Conservation (phyloP, 1,140 invertebrate genomes). For the Metopolophium dirhodum region DNA sequence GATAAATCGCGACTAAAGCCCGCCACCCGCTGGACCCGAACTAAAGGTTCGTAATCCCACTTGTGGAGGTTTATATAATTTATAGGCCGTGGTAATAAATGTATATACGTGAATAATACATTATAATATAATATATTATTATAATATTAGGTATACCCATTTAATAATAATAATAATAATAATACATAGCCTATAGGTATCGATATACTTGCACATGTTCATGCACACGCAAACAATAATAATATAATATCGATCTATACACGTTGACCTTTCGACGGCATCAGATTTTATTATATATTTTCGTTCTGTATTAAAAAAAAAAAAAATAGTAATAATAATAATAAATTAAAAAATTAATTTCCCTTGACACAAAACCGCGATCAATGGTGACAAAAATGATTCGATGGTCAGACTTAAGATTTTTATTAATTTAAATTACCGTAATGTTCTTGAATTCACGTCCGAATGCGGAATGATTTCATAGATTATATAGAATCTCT, state of each 20-base stretch:
- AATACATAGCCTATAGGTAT: constrained; percentile 1
- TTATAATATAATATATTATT: neutral
- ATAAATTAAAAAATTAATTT: constrained; percentile 23
- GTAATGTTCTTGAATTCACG: neutral
- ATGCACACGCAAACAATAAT: neutral
- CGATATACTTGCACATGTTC: neutral
- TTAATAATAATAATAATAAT: neutral
- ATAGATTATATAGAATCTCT: neutral
- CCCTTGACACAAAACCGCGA: constrained; percentile 35
- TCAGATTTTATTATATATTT: neutral
- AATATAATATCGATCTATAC: neutral
- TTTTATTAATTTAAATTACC: neutral
- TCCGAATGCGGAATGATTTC: neutral
- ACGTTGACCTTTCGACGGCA: neutral
- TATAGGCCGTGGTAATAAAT: neutral
- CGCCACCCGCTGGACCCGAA: neutral
- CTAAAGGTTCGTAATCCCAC: constrained; percentile 41
- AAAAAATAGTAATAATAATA: neutral
- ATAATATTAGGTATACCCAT: too few species aligned
- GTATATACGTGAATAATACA: neutral
- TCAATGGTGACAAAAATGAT: neutral
- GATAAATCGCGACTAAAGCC: neutral
- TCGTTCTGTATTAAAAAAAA: neutral
- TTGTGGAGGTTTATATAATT: neutral
- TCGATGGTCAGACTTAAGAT: constrained; percentile 11